Evolutionary conservation across 2,113 vertebrate genomes (phyloP).

Genomic region (Athene noctua): DNA sequence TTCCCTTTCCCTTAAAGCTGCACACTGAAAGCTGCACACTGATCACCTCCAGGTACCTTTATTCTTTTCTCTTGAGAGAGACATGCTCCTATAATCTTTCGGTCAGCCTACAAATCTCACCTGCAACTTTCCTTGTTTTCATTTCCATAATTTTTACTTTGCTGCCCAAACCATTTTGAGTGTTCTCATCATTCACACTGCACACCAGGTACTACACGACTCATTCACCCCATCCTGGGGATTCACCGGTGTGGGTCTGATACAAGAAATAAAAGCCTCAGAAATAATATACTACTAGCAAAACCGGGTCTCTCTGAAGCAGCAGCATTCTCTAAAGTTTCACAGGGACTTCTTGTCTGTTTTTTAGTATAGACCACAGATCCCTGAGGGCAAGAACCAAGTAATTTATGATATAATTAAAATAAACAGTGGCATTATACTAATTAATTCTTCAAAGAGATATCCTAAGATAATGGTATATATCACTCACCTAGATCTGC

Average conservation of each 20-base stretch:
- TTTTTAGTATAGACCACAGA: neutral
- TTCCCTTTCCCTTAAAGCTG: neutral
- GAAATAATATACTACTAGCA: neutral
- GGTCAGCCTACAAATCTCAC: neutral
- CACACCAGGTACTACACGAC: neutral
- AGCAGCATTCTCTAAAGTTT: neutral
- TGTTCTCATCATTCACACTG: neutral
- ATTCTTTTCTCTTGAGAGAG: neutral
- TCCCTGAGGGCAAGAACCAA: neutral
- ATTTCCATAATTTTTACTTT: neutral
- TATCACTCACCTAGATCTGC: neutral
- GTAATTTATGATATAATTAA: slow-evolving; percentile 48
- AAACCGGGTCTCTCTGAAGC: neutral
- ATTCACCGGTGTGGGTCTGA: neutral
- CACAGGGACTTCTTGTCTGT: neutral
- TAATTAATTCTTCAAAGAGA: slow-evolving; percentile 41
- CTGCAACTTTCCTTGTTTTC: neutral
- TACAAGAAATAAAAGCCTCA: neutral
- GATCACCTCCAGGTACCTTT: neutral
- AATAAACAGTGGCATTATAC: neutral
- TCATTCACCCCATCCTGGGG: neutral
- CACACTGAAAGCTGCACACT: neutral
- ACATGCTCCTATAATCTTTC: neutral
- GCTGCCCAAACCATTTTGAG: neutral
- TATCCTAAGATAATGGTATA: neutral